These are phyloP conservation scores for Pseudomyrmex gracilis DNA, from an alignment of 1,140 invertebrate genomes.

Conservation along the genomic window DNA sequence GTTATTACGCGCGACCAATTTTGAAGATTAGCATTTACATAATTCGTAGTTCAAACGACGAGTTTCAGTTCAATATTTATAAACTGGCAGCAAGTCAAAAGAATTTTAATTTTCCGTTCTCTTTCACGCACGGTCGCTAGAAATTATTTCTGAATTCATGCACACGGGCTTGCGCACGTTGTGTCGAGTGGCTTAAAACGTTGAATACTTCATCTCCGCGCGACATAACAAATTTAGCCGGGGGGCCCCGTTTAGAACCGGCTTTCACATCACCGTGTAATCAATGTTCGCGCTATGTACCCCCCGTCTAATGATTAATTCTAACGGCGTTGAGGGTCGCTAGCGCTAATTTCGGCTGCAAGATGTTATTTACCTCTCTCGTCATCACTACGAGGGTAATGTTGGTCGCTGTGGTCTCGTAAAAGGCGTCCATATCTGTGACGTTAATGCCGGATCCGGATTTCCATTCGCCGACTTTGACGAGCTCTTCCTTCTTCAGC, in stretches of 20 bases:
- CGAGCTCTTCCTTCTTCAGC: constrained; percentile 90
- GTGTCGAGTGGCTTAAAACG: background rate
- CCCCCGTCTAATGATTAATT: constrained; percentile 41
- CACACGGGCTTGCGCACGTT: background rate
- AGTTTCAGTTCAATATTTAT: too few species aligned
- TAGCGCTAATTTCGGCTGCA: constrained; percentile 45
- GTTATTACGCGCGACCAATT: background rate
- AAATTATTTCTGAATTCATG: background rate
- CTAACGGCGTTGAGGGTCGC: background rate
- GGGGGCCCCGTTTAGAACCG: background rate
- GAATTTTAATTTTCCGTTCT: too few species aligned
- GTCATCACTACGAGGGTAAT: constrained; percentile 96
- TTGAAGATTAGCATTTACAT: background rate
- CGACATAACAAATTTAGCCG: constrained; percentile 23
- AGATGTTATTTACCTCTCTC: constrained; percentile 89
- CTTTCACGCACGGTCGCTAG: background rate
- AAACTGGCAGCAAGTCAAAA: too few species aligned
- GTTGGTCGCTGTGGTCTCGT: constrained; percentile 92
- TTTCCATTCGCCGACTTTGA: constrained; percentile 94
- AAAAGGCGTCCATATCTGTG: constrained; percentile 94
- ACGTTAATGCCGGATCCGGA: constrained; percentile 91
- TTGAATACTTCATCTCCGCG: constrained; percentile 5
- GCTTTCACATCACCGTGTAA: constrained; percentile 33
- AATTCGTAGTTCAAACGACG: too few species aligned
- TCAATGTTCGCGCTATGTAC: constrained; percentile 1